Base-by-base conservation (phyloP, 2,888 invertebrate genomes). In the Tetheella fluctuosa region DNA sequence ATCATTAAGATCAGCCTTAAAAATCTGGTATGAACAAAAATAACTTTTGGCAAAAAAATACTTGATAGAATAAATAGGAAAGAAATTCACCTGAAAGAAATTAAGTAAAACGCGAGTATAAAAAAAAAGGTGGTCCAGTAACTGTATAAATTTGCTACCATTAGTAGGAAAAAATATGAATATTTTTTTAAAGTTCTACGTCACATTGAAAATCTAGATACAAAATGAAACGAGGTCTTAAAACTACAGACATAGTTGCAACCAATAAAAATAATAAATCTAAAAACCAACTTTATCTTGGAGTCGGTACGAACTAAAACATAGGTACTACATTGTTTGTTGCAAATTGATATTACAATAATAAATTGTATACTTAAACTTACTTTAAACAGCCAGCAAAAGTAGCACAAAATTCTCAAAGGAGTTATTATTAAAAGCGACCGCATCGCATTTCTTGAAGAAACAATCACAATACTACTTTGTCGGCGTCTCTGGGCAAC, bases 371-470 rank as follows among this genome's bases (percentile, higher is more conserved):
- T 20, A 48, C 20, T 48, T 48, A 48, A 34, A 48, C 48, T n/a
- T n/a, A n/a, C n/a, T n/a, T n/a, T n/a, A 2, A 20, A 48, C 20
- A 20, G 48, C 10, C 48, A 20, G 48, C 42, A 48, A 48, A 48
- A 42, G 8, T 20, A 20, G 48, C 48, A 48, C 48, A 48, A 20
- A 20, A 48, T 20, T 20, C 20, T 48, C 48, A 48, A 48, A 48
- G 20, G 48, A 74, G 62, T 74, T 74, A 74, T 67, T 63, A 74
- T 74, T 74, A 72, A 72, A 72, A 67, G 69, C 57, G 65, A 68
- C 64, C 69, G 63, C 64, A 34, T 63, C 63, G 70, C 69, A 66
- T 60, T 74, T 64, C 17, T 48, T 48, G 20, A 8, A 20, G 67
- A 63, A 55, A 64, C 67, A 74, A 74, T 48, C 48, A 71, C 69